A percentile compares a stretch with the other conserved stretches of the same genome.
Conservation (phyloP, 2,113 vertebrate genomes). For the Pycnonotus jocosus region DNA sequence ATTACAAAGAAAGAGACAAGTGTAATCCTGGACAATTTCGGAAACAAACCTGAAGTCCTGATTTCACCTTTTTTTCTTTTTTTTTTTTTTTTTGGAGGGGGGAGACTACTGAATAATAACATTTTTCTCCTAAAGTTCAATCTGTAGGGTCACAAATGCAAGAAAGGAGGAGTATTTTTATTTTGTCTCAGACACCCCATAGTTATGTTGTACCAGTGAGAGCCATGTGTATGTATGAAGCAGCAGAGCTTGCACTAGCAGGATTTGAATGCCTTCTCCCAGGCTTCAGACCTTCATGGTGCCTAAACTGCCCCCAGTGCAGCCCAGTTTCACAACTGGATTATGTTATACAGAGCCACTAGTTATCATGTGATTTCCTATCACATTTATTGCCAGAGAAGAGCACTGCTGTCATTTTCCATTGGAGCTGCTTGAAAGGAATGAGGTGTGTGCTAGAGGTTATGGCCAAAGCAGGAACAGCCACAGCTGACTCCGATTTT, state of each 20-base stretch:
- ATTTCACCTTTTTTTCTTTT: not conserved
- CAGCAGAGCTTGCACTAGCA: not conserved
- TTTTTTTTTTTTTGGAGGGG: not conserved
- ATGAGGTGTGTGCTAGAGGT: not conserved
- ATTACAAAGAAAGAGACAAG: not conserved
- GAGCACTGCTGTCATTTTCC: not conserved
- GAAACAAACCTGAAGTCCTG: not conserved
- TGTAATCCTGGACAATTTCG: not conserved
- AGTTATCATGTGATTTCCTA: not conserved
- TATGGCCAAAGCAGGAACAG: not conserved
- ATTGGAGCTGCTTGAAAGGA: not conserved
- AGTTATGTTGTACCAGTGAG: fast-evolving
- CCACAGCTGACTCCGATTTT: not conserved
- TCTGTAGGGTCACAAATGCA: not conserved
- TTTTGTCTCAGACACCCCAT: not conserved
- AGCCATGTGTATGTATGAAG: fast-evolving
- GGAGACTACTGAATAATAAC: not conserved
- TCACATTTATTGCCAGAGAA: not conserved
- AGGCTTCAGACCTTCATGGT: not conserved
- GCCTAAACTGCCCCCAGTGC: not conserved
- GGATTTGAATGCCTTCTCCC: not conserved
- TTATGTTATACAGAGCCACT: not conserved
- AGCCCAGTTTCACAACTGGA: not conserved
- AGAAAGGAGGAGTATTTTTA: not conserved
- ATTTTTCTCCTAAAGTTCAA: not conserved